Base-by-base conservation (phyloP, 2,888 invertebrate species). In the Cosmia pyralina region DNA sequence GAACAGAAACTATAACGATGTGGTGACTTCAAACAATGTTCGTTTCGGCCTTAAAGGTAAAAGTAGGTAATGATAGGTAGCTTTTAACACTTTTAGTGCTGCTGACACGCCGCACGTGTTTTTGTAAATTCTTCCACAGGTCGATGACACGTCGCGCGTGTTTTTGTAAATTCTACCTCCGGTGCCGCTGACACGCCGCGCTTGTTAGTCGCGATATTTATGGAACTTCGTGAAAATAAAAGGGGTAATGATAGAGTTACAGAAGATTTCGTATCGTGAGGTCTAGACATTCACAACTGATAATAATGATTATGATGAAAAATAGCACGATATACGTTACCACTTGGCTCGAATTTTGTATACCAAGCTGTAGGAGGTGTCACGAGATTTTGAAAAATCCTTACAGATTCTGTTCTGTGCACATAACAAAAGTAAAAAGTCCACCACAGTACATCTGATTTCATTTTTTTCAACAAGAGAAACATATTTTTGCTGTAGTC, bases 401-500 rank as follows among this genome's bases (percentile, higher is more conserved):
- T 41, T 2, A 85, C 86, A 0, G 74, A n/a, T 19, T 71, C 55
- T 4, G 52, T 34, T 64, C 62, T 68, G 1, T 83, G 6, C 4
- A 68, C 44, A 75, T 58, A 52, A 66, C 69, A 53, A 72, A 77
- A 76, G 69, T 60, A 85, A 57, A 70, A 79, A 41, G 28, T 80
- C 73, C 62, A 77, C 68, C 66, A 77, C 38, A 60, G n/a, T 44
- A 83, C 74, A 81, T 82, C 46, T 62, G 71, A 70, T 73, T 84
- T 84, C 87, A 88, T 88, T 79, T 79, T 28, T 74, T 78, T 75
- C 66, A 77, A 72, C 58, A 67, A 80, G 66, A 75, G 67, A 72
- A 81, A 84, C 78, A 75, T 83, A 87, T 87, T 81, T 78, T 81
- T 78, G 60, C 57, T 69, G 79, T 72, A 44, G 73, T 73, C 57